Conservation (phyloP, 2,888 invertebrate genomes). For the Dolichomitus sp. region DNA sequence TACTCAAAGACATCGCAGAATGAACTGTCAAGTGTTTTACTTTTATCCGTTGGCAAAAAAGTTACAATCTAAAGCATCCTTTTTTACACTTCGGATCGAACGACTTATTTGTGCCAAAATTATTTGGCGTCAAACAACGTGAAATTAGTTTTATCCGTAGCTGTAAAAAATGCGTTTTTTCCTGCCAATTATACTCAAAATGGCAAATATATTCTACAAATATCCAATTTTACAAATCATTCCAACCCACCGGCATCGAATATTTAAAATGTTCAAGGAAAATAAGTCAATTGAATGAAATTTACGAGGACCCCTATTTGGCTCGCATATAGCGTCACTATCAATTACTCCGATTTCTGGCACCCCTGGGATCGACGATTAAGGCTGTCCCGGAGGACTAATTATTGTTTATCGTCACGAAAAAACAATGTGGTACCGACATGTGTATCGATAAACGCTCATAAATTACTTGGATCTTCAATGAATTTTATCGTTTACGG, state of each 20-base stretch:
- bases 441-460: neutral
- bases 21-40: neutral
- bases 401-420: slow-evolving; percentile 32
- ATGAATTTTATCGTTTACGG: neutral
- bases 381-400: slow-evolving; percentile 3
- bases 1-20: neutral
- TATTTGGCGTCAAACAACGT: neutral
- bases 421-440: neutral
- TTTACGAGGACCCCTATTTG: slow-evolving; percentile 6
- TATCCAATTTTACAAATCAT: neutral
- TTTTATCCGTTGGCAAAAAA: neutral
- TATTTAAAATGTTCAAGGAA: neutral
- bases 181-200: neutral
- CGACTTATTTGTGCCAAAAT: neutral
- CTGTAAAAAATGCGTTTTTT: neutral
- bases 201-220: neutral
- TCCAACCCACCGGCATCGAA: neutral
- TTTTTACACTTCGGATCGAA: neutral
- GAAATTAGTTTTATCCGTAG: too few relatives aligned
- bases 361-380: neutral
- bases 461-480: neutral
- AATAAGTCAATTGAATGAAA: neutral
- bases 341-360: slow-evolving; percentile 1
- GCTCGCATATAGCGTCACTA: neutral
- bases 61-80: neutral